Evolutionary conservation across 1,140 invertebrate genomes (phyloP), one percentile per base, ranked within the genome.

Genomic region (Epicauta chinensis): DNA sequence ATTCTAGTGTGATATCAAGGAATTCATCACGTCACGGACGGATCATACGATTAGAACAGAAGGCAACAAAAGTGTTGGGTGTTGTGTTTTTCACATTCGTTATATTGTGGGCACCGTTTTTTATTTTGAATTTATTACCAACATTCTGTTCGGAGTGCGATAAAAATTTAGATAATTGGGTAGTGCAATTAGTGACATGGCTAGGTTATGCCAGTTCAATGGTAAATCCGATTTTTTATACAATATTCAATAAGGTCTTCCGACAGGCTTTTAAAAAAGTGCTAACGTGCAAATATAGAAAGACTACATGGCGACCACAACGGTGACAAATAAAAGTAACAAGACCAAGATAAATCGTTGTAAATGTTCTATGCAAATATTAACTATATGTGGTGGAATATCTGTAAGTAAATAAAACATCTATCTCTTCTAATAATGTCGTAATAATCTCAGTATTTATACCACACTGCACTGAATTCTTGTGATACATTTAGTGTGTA

Each of bases 81-180:
- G 86, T 95, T 0, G 90, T 96, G 1, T 96, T 95, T 72, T 91
- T 93, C 66, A 91, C 90, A 0, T 96, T 96, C 69, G 91, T 95
- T 1, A 83, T 94, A 10, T 77, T 94, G 6, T 96, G 93, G 93
- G 85, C 91, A 1, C 92, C 92, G 1, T 96, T 96, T 73, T 96
- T 96, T 72, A 84, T 91, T 1, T 74, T 92, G 2, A 96, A 95
- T 64, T 74, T 93, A 44, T 72, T 92, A 48, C 86, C 87, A 4
- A 83, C 83, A 0, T 72, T 91, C 3, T 91, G 88, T 64, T 78
- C 77, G 1, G 79, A 86, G 46, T 92, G 89, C 65, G 87, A 89
- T 59, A 77, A 80, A 23, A 71, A 78, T 17, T 85, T 91, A 38
- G 76, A 80, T 14, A 81, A 78, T 49, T 86, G 83, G 73, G 83